A percentile compares a stretch with the other conserved stretches of the same genome.
phyloP scores from a whole-genome alignment of 1,140 invertebrate genomes.

The Drosophila jambulina region DNA sequence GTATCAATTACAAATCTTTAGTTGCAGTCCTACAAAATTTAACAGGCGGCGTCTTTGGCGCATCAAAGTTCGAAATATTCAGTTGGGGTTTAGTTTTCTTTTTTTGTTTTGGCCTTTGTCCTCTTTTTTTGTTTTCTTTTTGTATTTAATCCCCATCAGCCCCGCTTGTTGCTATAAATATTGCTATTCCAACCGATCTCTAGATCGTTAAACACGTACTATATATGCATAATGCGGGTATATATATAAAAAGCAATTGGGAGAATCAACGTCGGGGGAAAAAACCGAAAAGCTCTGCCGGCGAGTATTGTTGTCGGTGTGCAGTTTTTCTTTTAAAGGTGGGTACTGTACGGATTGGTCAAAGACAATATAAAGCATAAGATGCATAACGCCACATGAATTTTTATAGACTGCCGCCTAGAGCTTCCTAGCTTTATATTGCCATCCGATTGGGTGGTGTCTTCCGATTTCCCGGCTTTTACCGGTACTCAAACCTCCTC shows the following conservation, averaged over 20 bases:
- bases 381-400: neutral
- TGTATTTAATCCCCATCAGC: constrained; percentile 16
- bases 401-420: too few species aligned
- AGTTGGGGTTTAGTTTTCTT: constrained; percentile 12
- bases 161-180: constrained; percentile 35
- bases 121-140: neutral
- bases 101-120: constrained; percentile 14
- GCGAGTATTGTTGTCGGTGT: constrained; percentile 33
- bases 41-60: constrained; percentile 25
- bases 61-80: constrained; percentile 54
- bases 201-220: constrained; percentile 43
- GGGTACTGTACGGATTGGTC: constrained; percentile 46
- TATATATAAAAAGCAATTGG: constrained; percentile 12
- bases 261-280: neutral
- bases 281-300: constrained; percentile 31
- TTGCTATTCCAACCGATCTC: constrained; percentile 57
- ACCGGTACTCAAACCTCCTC: constrained; percentile 11
- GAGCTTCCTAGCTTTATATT: neutral
- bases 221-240: constrained; percentile 11
- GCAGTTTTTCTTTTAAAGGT: constrained; percentile 19
- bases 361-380: constrained; percentile 10
- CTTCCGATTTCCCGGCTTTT: constrained; percentile 7
- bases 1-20: constrained; percentile 60
- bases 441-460: constrained; percentile 14
- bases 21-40: constrained; percentile 65